Base-by-base conservation (phyloP, 2,113 vertebrate genomes). In the Sylvia atricapilla region DNA sequence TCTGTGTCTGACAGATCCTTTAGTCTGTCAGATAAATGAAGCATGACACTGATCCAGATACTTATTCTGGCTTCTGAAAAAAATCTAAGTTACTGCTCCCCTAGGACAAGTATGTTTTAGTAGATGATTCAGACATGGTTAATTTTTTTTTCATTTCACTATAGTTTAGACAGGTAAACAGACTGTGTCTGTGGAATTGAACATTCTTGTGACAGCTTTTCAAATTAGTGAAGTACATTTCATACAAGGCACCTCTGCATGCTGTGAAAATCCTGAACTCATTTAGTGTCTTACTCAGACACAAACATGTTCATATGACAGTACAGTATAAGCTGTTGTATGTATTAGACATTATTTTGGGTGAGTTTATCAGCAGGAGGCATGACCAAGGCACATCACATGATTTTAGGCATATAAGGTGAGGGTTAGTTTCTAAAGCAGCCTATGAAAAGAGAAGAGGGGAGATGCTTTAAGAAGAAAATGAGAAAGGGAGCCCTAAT, bases 141-240 rank as follows among this genome's bases (percentile, higher is more conserved):
- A 46, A 15, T 68, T 85, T 75, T 81, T 89, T 91, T 84, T 90
- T 78, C 44, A 60, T 86, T 89, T 89, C 67, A 55, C 47, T 31
- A 3, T 76, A 52, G 66, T 94, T 92, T 83, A 88, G 89, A 83
- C 47, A 93, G 84, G 35, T 87, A 90, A 96, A 76, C 87, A 95
- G 93, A 83, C 53, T 79, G 55, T 96, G 66, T 94, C 86, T 88
- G 50, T 85, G 79, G 89, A 89, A 91, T 28, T 72, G 50, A 85
- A 78, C 44, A 17, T 75, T 81, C 79, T 82, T 72, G 46, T 94
- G 84, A 91, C 74, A 82, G 87, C 81, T 93, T 93, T 94, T 93
- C 91, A 94, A 72, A 89, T 82, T 90, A 93, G 58, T 49, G 62
- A 76, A 82, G 66, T 81, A 55, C 17, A 22, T 74, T 85, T 85